Percentiles rank a stretch among this genome's conserved stretches.
These are phyloP conservation scores for Diarsia rubi DNA, from an alignment of 2,888 invertebrate species.

Conservation along the genomic window DNA sequence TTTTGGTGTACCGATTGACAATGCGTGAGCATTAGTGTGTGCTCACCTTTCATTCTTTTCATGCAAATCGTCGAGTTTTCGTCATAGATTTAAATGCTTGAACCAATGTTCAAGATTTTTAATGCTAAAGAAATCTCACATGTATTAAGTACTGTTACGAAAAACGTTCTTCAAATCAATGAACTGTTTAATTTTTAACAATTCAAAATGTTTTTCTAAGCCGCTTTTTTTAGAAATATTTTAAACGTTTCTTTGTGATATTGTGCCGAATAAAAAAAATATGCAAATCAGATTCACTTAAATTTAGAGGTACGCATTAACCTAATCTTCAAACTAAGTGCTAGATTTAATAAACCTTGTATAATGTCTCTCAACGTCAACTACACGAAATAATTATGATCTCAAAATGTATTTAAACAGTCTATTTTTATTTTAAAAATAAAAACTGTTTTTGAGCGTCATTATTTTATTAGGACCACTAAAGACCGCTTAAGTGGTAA, in stretches of 20 bases:
- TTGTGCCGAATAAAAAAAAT: slow-evolving; percentile 17
- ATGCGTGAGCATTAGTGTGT: neutral
- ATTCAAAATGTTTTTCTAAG: neutral
- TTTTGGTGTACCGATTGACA: neutral
- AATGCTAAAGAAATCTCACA: neutral
- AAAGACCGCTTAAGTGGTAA: slow-evolving; percentile 16
- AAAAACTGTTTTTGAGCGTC: neutral
- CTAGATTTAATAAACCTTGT: slow-evolving; percentile 34
- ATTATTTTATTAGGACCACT: slow-evolving; percentile 22
- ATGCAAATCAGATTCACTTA: slow-evolving; percentile 40
- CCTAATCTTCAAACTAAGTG: slow-evolving; percentile 38
- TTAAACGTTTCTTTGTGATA: slow-evolving; percentile 18
- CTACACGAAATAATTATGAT: slow-evolving; percentile 10
- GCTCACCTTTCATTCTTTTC: neutral
- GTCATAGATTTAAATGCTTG: neutral
- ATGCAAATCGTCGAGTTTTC: neutral
- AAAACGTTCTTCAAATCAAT: neutral
- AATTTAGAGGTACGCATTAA: slow-evolving; percentile 32
- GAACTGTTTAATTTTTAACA: neutral
- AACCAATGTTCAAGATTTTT: neutral
- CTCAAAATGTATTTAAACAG: slow-evolving; percentile 21
- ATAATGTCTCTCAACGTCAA: slow-evolving; percentile 28
- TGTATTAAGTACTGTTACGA: neutral
- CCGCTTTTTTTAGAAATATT: neutral
- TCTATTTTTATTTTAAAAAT: slow-evolving; percentile 12